Base-by-base conservation (phyloP, 2,888 invertebrate genomes). In the Xestia xanthographa region DNA sequence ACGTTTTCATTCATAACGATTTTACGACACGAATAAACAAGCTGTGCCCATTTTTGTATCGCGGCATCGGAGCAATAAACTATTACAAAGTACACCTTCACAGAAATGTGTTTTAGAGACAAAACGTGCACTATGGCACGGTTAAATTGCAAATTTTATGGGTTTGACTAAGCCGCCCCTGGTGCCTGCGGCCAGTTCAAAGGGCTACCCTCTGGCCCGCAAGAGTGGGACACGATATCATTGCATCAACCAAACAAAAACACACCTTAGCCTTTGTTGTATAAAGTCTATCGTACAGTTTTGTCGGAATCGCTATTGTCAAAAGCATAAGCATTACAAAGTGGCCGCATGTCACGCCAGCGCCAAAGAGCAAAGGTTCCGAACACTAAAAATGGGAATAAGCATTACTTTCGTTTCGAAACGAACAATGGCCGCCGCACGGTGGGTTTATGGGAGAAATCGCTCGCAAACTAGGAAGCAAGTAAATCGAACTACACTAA, bases 381-480 rank as follows among this genome's bases (percentile, higher is more conserved):
- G 88, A 88, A 88, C 91, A 89, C 94, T 93, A 89, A 92, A 94
- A 94, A 95, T 92, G 94, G 95, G 92, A 93, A 94, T 95, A 95
- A 93, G 90, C 92, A 91, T 92, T 92, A 93, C 93, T 89, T 89
- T 89, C 86, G 86, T 85, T 89, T 84, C 72, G 86, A 80, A 82
- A 87, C 89, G 83, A 91, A 92, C 92, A 92, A 92, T 92, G 90
- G 92, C 77, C 82, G 87, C 85, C 87, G 85, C 87, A 88, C 90
- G 89, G 90, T 91, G 88, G 89, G 89, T 91, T 91, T 90, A 90
- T 90, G 87, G 91, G 91, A 91, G 92, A 94, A 93, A 94, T 93
- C 92, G 91, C 86, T 89, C 88, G 88, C 89, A 85, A 89, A 92
- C 91, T 91, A 92, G 93, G 93, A 93, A 93, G 91, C 90, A 87